Percentiles rank a stretch among this genome's conserved stretches.
Evolutionary conservation across 1,140 invertebrate species (phyloP).

Genomic region (Zaprionus africanus): DNA sequence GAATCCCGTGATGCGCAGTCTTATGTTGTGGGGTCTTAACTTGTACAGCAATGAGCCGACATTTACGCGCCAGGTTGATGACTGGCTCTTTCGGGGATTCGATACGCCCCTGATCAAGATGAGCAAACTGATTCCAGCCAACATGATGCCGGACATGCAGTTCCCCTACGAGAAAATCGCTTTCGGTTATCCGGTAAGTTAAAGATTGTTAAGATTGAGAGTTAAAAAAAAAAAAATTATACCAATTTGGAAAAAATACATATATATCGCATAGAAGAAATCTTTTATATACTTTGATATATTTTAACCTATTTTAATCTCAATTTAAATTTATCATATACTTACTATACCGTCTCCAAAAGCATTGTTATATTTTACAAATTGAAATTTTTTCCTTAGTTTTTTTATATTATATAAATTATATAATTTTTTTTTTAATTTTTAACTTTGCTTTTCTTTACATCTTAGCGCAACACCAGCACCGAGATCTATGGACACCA

Average conservation of each 20-base stretch:
- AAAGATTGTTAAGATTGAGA: not conserved
- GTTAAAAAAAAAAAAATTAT: not conserved
- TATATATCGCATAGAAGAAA: no score
- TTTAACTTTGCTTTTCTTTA: not conserved
- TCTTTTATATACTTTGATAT: no score
- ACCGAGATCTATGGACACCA: constrained; percentile 89
- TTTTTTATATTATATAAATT: no score
- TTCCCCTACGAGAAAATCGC: constrained; percentile 90
- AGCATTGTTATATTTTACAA: no score
- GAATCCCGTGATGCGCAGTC: constrained; percentile 86
- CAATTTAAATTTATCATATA: no score
- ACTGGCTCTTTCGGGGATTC: constrained; percentile 92
- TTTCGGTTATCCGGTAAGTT: constrained; percentile 90
- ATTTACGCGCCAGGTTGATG: constrained; percentile 87
- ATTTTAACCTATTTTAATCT: no score
- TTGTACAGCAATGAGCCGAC: constrained; percentile 85
- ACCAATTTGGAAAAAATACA: no score
- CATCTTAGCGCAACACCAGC: constrained; percentile 89
- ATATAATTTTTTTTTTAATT: no score
- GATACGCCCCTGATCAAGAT: constrained; percentile 88
- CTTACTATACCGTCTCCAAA: no score
- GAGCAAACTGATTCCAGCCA: constrained; percentile 85
- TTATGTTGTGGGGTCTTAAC: constrained; percentile 85
- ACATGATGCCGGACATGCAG: constrained; percentile 70
- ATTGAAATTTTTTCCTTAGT: no score